These are phyloP conservation scores for Scomber japonicus DNA, from an alignment of 2,113 vertebrate genomes.

Conservation along the genomic window DNA sequence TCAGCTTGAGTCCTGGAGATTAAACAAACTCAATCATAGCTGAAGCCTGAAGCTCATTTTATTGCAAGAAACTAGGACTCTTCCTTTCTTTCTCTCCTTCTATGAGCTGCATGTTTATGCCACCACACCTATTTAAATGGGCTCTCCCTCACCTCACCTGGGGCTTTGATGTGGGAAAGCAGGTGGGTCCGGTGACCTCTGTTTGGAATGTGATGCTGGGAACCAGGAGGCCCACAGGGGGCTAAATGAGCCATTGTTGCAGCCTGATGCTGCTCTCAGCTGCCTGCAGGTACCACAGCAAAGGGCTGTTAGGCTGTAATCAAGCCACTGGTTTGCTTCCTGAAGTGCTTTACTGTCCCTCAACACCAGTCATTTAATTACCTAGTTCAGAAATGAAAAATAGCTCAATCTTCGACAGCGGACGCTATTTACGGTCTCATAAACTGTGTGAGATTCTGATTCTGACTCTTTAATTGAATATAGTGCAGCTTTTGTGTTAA, in stretches of 20 bases:
- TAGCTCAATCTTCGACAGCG: not conserved
- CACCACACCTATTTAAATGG: constrained; percentile 31
- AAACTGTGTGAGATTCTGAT: not conserved
- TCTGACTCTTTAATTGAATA: not conserved
- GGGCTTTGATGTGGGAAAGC: constrained; percentile 62
- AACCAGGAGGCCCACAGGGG: constrained; percentile 40
- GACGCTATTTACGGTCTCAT: constrained; percentile 16
- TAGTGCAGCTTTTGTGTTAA: not conserved
- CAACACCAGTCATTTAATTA: constrained; percentile 37
- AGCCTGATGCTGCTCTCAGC: constrained; percentile 25
- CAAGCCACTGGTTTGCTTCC: constrained; percentile 54
- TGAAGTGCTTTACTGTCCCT: constrained; percentile 44
- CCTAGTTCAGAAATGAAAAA: constrained; percentile 25
- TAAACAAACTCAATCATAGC: not conserved
- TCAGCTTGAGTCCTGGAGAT: not conserved
- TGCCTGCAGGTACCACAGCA: constrained; percentile 57
- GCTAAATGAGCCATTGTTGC: constrained; percentile 42
- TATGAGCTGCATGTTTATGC: not conserved
- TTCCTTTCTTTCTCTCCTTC: constrained; percentile 17
- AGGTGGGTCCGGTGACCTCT: constrained; percentile 52
- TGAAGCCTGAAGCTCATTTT: not conserved
- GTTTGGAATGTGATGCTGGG: constrained; percentile 72
- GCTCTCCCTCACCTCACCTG: constrained; percentile 53
- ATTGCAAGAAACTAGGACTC: not conserved
- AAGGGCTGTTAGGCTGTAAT: constrained; percentile 55